Evolutionary conservation across 2,797 vertebrate genomes (phyloP).

Genomic region (Rousettus madagascariensis): DNA sequence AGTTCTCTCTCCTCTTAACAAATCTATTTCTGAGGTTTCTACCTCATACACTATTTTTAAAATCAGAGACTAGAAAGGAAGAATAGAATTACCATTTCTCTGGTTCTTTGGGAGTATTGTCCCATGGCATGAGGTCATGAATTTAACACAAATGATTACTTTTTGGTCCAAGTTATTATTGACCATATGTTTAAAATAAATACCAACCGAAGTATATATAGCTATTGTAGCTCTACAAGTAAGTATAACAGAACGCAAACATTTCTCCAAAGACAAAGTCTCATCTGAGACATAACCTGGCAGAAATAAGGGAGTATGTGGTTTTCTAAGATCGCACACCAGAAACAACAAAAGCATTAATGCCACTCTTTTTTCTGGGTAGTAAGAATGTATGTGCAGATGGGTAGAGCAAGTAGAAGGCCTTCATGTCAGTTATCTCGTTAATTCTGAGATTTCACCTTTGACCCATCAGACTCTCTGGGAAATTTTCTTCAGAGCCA

Average conservation of each 20-base stretch:
- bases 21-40: not conserved
- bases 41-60: conserved; percentile 34
- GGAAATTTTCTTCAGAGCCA: conserved; percentile 36
- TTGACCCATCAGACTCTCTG: conserved; percentile 20
- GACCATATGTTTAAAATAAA: conserved; percentile 52
- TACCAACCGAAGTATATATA: conserved; percentile 10
- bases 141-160: conserved; percentile 35
- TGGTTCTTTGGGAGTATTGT: conserved; percentile 16
- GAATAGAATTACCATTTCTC: not conserved
- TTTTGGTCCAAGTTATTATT: conserved; percentile 41
- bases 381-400: not conserved
- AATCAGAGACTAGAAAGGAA: conserved; percentile 35
- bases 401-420: not conserved
- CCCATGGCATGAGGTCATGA: not conserved
- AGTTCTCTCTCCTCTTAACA: conserved; percentile 25
- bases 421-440: not conserved
- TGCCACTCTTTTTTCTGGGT: not conserved
- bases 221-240: not conserved
- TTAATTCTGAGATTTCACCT: conserved; percentile 39
- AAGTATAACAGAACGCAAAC: conserved; percentile 24
- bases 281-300: not conserved
- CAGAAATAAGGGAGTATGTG: not conserved
- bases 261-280: not conserved
- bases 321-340: not conserved
- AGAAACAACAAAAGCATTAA: not conserved